These are phyloP conservation scores for Hippopotamyrus pictus DNA, from an alignment of 2,797 vertebrate species.

Conservation along the genomic window DNA sequence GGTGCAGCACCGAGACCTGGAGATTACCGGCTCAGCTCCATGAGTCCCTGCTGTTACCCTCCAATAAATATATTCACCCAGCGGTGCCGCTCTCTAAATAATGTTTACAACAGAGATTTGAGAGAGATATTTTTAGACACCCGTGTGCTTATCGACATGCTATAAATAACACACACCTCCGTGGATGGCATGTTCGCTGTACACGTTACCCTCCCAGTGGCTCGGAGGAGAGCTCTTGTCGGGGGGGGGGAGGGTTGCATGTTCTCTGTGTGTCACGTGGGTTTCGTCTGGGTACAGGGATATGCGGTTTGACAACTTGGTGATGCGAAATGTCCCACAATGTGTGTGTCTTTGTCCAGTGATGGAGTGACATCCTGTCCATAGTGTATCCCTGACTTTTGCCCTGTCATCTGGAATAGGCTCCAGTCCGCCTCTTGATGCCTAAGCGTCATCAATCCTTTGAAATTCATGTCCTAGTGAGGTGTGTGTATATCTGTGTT, in stretches of 20 bases:
- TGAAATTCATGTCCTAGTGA: neutral
- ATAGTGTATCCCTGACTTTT: neutral
- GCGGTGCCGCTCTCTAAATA: neutral
- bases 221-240: neutral
- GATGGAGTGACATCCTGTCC: neutral
- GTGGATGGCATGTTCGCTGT: neutral
- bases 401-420: neutral
- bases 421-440: neutral
- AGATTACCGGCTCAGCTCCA: neutral
- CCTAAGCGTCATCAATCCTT: neutral
- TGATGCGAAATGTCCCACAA: neutral
- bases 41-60: neutral
- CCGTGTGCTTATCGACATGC: neutral
- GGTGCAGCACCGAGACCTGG: neutral
- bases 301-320: neutral
- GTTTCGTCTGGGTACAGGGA: neutral
- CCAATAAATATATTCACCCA: neutral
- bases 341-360: neutral
- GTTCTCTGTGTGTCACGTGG: neutral
- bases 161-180: neutral
- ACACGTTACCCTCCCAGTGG: neutral
- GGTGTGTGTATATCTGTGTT: neutral
- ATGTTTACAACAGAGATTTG: neutral
- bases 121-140: slow-evolving; percentile 8
- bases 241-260: neutral